phyloP scores from a whole-genome alignment of 2,888 invertebrate species.

The Eremobia ochroleuca region DNA sequence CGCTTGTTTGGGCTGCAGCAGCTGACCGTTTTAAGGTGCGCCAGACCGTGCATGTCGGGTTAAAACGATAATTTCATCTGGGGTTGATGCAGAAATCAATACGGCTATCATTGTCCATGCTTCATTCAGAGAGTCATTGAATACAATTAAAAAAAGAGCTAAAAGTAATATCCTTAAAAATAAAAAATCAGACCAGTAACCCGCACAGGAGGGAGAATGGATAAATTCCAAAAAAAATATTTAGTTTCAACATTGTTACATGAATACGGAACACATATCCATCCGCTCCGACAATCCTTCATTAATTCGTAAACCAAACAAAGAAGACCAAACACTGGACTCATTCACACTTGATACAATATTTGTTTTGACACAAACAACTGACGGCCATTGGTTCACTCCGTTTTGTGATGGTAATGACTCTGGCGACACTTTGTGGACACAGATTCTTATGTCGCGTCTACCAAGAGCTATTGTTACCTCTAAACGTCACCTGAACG shows the following conservation, averaged over 20 bases:
- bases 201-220: background rate
- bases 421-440: slow-evolving; percentile 81
- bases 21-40: slow-evolving; percentile 84
- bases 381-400: slow-evolving; percentile 86
- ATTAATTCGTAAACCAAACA: slow-evolving; percentile 88
- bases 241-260: slow-evolving; percentile 60
- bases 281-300: slow-evolving; percentile 84
- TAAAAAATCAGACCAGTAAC: slow-evolving; percentile 29
- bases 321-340: slow-evolving; percentile 86
- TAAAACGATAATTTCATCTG: slow-evolving; percentile 87
- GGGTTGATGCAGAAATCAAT: slow-evolving; percentile 77
- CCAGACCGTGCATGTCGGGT: slow-evolving; percentile 82
- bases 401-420: slow-evolving; percentile 89
- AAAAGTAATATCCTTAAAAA: slow-evolving; percentile 24
- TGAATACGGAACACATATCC: slow-evolving; percentile 74
- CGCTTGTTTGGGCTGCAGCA: slow-evolving; percentile 80
- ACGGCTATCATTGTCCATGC: slow-evolving; percentile 72
- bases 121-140: slow-evolving; percentile 35
- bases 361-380: slow-evolving; percentile 89
- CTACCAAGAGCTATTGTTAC: slow-evolving; percentile 72
- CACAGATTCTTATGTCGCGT: slow-evolving; percentile 76
- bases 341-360: slow-evolving; percentile 87
- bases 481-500: slow-evolving; percentile 48
- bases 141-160: slow-evolving; percentile 40
- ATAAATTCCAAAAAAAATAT: slow-evolving; percentile 70